Conservation (phyloP, 2,888 invertebrate species). For the Mycogona germanica region DNA sequence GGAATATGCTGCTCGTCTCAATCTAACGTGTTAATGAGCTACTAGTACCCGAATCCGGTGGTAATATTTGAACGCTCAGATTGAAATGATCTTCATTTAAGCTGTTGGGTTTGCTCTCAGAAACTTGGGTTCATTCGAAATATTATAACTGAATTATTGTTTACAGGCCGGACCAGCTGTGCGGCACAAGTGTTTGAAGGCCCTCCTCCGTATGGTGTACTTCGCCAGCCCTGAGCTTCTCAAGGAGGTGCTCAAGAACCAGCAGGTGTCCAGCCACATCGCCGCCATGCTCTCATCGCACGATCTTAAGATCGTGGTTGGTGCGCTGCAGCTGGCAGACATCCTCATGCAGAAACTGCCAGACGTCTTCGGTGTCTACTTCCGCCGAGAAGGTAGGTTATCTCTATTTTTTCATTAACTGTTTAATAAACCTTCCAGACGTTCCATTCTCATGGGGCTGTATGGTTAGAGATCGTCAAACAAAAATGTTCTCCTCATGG, state of each 20-base stretch:
- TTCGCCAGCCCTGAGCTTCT: conserved; percentile 81
- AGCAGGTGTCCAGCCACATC: conserved; percentile 87
- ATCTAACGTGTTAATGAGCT: no score
- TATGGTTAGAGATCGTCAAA: no score
- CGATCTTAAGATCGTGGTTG: conserved; percentile 91
- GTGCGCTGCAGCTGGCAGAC: conserved; percentile 92
- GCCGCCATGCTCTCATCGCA: conserved; percentile 97
- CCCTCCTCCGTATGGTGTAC: conserved; percentile 90
- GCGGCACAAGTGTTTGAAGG: conserved; percentile 90
- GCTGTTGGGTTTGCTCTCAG: neutral
- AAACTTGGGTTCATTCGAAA: neutral
- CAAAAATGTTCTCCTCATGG: no score
- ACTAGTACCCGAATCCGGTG: no score
- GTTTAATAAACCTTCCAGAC: no score
- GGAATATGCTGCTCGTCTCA: no score
- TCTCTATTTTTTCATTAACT: neutral
- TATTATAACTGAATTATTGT: neutral
- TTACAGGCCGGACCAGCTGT: conserved; percentile 82
- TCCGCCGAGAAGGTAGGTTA: conserved; percentile 71
- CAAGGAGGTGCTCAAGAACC: conserved; percentile 50
- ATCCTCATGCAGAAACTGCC: conserved; percentile 94
- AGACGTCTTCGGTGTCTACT: conserved; percentile 87
- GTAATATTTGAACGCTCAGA: no score
- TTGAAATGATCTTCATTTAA: neutral
- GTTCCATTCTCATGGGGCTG: no score